These are phyloP conservation scores for Tribolium madens DNA, from an alignment of 1,140 invertebrate species.

Conservation along the genomic window DNA sequence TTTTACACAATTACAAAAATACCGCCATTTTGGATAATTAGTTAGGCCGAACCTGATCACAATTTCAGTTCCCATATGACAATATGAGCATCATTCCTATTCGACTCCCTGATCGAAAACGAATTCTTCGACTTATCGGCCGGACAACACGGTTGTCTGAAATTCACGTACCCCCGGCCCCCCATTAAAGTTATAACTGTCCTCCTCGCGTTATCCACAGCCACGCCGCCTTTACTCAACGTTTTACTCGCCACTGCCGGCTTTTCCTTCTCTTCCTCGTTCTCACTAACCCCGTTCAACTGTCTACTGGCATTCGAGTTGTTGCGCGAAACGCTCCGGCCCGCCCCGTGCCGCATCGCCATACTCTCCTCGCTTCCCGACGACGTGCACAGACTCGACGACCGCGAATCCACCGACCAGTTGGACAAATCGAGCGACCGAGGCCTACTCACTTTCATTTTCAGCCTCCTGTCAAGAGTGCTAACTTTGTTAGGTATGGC, in stretches of 20 bases:
- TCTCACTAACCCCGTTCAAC: slow-evolving; percentile 59
- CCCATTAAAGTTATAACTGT: slow-evolving; percentile 90
- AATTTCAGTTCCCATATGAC: slow-evolving; percentile 93
- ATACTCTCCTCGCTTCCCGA: slow-evolving; percentile 86
- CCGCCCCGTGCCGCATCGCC: slow-evolving; percentile 71
- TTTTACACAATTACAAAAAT: slow-evolving; percentile 39
- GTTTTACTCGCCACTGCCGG: slow-evolving; percentile 48
- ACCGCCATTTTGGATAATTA: slow-evolving; percentile 33
- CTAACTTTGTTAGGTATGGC: slow-evolving; percentile 84
- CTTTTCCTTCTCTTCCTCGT: slow-evolving; percentile 39
- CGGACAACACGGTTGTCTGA: slow-evolving; percentile 77
- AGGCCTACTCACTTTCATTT: slow-evolving; percentile 84
- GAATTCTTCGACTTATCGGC: slow-evolving; percentile 66
- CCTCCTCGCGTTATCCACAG: slow-evolving; percentile 70
- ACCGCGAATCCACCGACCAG: slow-evolving; percentile 88
- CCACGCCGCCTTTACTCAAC: slow-evolving; percentile 58
- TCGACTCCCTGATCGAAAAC: slow-evolving; percentile 69
- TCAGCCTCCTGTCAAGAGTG: slow-evolving; percentile 81
- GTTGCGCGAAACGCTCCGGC: slow-evolving; percentile 75
- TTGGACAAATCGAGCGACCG: slow-evolving; percentile 86
- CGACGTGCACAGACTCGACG: slow-evolving; percentile 83
- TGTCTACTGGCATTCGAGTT: slow-evolving; percentile 76
- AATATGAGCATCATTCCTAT: slow-evolving; percentile 85
- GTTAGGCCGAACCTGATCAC: slow-evolving; percentile 67
- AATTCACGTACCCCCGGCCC: slow-evolving; percentile 88